A percentile compares a stretch with the other conserved stretches of the same genome.
Evolutionary conservation across 2,113 vertebrate genomes (phyloP).

Genomic region (Nyctereutes procyonoides): DNA sequence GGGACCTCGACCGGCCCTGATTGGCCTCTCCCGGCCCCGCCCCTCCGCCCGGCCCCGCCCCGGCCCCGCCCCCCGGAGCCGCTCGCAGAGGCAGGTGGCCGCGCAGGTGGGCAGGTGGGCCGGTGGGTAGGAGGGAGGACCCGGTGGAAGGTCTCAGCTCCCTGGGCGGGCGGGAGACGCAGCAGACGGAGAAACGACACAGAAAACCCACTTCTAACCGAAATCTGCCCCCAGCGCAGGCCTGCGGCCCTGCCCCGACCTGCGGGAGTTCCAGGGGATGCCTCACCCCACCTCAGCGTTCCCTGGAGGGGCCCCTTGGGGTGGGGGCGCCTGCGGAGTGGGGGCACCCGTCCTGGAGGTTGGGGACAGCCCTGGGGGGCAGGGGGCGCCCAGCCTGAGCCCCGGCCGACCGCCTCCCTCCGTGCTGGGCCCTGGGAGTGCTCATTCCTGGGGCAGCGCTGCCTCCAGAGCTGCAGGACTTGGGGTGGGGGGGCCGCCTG

Average conservation of each 20-base stretch:
- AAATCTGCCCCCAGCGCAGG: neutral
- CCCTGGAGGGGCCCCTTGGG: neutral
- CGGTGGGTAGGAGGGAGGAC: neutral
- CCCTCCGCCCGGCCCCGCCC: neutral
- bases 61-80: neutral
- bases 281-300: neutral
- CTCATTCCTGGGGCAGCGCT: neutral
- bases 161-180: neutral
- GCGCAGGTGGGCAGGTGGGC: no score
- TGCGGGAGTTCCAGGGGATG: neutral
- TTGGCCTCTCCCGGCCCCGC: neutral
- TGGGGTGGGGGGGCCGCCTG: neutral
- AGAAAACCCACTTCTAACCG: rapidly evolving
- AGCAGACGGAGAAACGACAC: neutral
- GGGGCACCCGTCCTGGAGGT: neutral
- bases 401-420: neutral
- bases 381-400: neutral
- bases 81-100: no score
- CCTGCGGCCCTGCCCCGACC: neutral
- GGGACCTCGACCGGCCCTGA: no score
- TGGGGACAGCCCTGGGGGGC: neutral
- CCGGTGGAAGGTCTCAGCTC: neutral
- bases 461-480: neutral
- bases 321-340: rapidly evolving
- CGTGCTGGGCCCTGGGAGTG: neutral